A percentile compares a stretch with the other conserved stretches of the same genome.
These are phyloP conservation scores for Cerastis rubricosa DNA, from an alignment of 2,888 invertebrate species.

Conservation along the genomic window DNA sequence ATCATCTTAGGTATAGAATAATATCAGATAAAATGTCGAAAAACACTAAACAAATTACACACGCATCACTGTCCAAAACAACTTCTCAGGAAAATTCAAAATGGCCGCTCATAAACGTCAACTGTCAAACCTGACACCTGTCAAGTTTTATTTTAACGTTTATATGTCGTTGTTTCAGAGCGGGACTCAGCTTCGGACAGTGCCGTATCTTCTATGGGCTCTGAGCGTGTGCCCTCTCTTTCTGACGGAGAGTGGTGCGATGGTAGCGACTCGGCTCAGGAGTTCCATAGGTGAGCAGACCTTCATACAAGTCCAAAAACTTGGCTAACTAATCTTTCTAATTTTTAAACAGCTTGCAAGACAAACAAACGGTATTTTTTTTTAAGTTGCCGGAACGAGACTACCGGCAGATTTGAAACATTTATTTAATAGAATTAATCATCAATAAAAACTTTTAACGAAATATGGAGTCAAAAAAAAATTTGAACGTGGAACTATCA, in stretches of 20 bases:
- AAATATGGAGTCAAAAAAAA: no score
- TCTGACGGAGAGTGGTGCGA: conserved; percentile 98
- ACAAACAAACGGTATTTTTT: no score
- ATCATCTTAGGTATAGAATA: background rate
- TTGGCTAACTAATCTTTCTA: no score
- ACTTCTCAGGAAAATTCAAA: background rate
- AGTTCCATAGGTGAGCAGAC: conserved; percentile 91
- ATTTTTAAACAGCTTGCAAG: no score
- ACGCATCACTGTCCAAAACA: no score
- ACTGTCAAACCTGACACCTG: background rate
- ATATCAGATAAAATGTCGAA: background rate
- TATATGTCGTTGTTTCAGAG: conserved; percentile 83
- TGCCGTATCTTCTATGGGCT: conserved; percentile 98
- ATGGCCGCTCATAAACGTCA: conserved; percentile 1
- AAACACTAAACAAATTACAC: background rate
- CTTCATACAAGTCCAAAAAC: no score
- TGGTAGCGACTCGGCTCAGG: conserved; percentile 96
- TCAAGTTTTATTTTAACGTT: background rate
- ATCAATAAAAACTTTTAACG: no score
- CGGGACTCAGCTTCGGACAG: conserved; percentile 97
- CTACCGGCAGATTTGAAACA: no score
- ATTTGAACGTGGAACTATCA: no score
- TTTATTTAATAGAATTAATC: no score
- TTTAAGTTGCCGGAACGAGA: no score
- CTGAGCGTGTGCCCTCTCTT: conserved; percentile 96